Conservation (phyloP, 2,113 vertebrate genomes). For the Ceratotherium simum region DNA sequence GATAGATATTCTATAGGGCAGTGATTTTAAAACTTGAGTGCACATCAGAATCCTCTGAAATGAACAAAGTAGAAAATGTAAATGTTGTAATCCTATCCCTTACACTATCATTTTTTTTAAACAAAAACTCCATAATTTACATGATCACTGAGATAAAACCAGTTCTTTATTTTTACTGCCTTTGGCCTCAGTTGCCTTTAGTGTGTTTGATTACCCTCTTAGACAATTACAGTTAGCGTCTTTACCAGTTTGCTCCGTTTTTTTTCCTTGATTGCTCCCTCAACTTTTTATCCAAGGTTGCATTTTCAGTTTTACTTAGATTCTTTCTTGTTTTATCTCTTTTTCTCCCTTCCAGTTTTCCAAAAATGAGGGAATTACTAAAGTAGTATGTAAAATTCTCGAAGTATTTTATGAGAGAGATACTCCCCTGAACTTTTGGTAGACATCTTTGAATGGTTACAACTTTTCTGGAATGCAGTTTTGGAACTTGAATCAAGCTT, state of each 20-base stretch:
- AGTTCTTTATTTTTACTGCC: background rate
- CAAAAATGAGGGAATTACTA: background rate
- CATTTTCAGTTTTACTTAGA: background rate
- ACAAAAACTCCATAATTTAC: background rate
- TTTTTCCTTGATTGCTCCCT: background rate
- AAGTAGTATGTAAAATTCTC: background rate
- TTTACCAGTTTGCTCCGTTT: background rate
- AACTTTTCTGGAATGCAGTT: background rate
- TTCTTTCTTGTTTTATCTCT: background rate
- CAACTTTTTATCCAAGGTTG: background rate
- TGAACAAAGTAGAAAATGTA: background rate
- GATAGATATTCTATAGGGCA: background rate
- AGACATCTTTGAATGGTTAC: background rate
- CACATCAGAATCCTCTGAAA: background rate
- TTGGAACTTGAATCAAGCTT: background rate
- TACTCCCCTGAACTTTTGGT: background rate
- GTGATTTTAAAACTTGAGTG: background rate
- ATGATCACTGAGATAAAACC: background rate
- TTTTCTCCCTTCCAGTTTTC: background rate
- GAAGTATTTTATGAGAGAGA: constrained; percentile 3
- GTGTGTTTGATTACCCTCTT: background rate
- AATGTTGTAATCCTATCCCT: background rate
- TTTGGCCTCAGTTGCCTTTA: background rate
- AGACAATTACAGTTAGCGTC: background rate
- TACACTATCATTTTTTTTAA: background rate